Percentiles rank a stretch among this genome's conserved stretches.
These are phyloP conservation scores for Erpobdella octoculata DNA, from an alignment of 2,888 invertebrate species.

Conservation along the genomic window DNA sequence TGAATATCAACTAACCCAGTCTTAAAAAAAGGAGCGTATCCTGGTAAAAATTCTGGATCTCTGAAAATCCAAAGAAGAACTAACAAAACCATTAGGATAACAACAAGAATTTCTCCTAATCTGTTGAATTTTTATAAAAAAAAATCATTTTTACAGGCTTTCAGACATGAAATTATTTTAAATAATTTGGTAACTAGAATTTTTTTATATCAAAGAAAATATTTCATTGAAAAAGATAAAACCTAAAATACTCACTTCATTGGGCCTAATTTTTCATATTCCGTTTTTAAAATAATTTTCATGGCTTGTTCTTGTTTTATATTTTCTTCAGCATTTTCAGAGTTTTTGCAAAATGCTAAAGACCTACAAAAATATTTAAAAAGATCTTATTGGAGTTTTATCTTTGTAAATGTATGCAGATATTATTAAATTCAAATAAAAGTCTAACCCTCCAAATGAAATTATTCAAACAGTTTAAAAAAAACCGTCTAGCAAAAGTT, in stretches of 20 bases:
- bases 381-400: too few relatives aligned
- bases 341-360: not conserved
- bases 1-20: conserved; percentile 22
- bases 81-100: conserved; percentile 16
- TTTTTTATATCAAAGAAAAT: conserved; percentile 4
- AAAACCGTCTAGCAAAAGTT: not conserved
- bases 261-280: conserved; percentile 10
- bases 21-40: conserved; percentile 25
- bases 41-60: conserved; percentile 29
- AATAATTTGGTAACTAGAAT: not conserved
- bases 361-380: too few relatives aligned
- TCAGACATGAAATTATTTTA: not conserved
- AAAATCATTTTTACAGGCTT: not conserved
- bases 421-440: too few relatives aligned
- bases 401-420: too few relatives aligned
- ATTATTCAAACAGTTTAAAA: not conserved
- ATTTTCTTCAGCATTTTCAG: not conserved
- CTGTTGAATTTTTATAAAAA: not conserved
- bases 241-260: not conserved
- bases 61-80: conserved; percentile 26
- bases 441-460: not conserved
- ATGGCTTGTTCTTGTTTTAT: not conserved
- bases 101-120: conserved; percentile 14
- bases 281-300: not conserved
- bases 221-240: not conserved